phyloP scores from a whole-genome alignment of 2,888 invertebrate genomes.

The Parapristionchus giblindavisi region DNA sequence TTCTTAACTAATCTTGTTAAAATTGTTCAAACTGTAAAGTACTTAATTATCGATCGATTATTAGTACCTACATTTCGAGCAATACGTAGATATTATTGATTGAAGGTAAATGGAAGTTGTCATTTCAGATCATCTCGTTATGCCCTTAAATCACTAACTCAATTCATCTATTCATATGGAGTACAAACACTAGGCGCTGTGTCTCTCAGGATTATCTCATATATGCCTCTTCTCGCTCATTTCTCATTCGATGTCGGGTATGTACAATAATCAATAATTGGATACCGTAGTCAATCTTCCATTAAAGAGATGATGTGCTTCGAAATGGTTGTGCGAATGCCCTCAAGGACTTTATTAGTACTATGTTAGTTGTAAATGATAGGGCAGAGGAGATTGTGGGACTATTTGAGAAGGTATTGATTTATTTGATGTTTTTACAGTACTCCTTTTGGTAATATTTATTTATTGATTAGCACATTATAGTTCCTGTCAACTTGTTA shows the following conservation, averaged over 20 bases:
- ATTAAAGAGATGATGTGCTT: constrained; percentile 63
- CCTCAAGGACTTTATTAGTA: constrained; percentile 44
- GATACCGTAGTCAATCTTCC: too few relatives aligned
- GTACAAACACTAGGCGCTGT: constrained; percentile 46
- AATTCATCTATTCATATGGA: constrained; percentile 51
- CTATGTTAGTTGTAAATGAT: constrained; percentile 48
- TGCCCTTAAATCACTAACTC: constrained; percentile 55
- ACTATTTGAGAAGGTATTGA: constrained; percentile 40
- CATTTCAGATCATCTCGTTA: constrained; percentile 41
- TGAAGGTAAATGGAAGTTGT: not conserved
- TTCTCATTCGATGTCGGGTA: constrained; percentile 79
- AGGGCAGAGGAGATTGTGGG: constrained; percentile 42
- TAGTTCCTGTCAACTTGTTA: constrained; percentile 41
- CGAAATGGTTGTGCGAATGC: constrained; percentile 55
- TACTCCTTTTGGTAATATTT: too few relatives aligned
- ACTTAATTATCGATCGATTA: too few relatives aligned
- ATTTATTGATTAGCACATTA: too few relatives aligned
- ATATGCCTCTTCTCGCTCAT: constrained; percentile 70
- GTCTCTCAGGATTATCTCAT: constrained; percentile 47
- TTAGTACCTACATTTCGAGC: too few relatives aligned
- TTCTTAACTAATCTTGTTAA: too few relatives aligned
- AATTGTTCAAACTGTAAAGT: too few relatives aligned
- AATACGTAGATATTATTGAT: too few relatives aligned
- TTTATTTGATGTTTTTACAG: too few relatives aligned
- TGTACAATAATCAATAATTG: too few relatives aligned